Conservation (phyloP, 1,140 invertebrate genomes). For the Drosophila watanabei region DNA sequence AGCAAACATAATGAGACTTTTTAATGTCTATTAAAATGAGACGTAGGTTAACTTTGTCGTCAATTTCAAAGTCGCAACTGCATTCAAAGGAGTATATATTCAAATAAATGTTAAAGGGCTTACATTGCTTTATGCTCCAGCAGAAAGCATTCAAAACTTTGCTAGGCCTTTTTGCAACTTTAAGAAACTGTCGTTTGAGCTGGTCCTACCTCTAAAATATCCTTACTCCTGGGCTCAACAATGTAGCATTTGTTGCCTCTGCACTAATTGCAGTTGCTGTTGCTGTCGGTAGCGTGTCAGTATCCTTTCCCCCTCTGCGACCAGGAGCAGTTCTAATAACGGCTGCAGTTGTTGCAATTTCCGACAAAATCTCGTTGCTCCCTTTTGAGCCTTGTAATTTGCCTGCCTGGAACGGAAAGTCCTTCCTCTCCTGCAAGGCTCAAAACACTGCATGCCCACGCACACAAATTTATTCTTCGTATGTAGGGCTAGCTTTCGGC, state of each 20-base stretch:
- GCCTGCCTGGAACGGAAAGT: conserved; percentile 21
- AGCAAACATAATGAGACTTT: conserved; percentile 70
- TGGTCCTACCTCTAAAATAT: conserved; percentile 10
- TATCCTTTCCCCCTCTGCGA: background rate
- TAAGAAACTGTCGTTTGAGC: conserved; percentile 6
- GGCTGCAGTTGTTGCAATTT: conserved; percentile 68
- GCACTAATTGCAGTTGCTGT: conserved; percentile 68
- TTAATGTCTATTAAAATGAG: conserved; percentile 61
- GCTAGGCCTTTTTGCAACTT: background rate
- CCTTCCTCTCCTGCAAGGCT: conserved; percentile 14
- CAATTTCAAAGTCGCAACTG: background rate
- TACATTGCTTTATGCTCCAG: background rate
- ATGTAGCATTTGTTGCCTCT: conserved; percentile 41
- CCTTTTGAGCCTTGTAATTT: conserved; percentile 38
- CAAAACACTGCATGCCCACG: background rate
- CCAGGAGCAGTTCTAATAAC: conserved; percentile 42
- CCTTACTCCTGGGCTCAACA: conserved; percentile 17
- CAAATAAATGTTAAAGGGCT: background rate
- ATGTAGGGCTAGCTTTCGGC: conserved; percentile 6
- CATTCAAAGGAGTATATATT: background rate
- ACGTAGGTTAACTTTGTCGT: conserved; percentile 9
- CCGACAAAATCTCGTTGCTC: conserved; percentile 44
- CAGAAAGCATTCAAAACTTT: background rate
- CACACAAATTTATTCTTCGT: background rate
- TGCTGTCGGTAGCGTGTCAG: conserved; percentile 24